Evolutionary conservation across 2,113 vertebrate species (phyloP).

Genomic region (Nothoprocta pentlandii): DNA sequence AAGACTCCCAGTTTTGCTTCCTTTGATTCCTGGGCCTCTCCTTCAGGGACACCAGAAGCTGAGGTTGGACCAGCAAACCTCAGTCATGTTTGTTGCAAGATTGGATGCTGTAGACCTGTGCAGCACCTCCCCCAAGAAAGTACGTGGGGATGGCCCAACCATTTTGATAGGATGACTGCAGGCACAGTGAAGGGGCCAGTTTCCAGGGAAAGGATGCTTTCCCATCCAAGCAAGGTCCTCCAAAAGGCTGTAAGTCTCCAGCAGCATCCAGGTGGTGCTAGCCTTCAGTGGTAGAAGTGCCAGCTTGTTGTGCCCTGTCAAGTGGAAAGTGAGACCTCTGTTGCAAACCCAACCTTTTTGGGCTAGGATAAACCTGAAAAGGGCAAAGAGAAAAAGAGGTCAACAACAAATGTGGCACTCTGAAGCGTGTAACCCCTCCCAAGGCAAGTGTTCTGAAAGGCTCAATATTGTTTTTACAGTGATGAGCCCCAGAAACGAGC

Average conservation of each 20-base stretch:
- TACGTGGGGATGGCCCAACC: neutral
- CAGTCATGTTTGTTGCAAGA: neutral
- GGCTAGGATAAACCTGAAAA: neutral
- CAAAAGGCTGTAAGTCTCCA: neutral
- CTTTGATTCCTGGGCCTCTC: neutral
- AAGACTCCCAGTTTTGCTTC: neutral
- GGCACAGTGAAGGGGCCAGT: neutral
- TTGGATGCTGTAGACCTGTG: neutral
- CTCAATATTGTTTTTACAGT: neutral
- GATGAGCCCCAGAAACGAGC: neutral
- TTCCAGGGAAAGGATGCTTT: neutral
- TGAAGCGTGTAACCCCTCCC: neutral
- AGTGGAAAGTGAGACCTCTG: neutral
- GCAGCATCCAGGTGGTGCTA: neutral
- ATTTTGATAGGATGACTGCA: neutral
- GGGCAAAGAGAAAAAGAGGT: neutral
- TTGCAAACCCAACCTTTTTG: neutral
- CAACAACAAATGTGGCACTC: neutral
- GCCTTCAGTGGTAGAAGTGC: neutral
- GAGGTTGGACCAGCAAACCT: neutral
- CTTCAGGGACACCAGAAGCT: neutral
- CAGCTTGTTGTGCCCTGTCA: neutral
- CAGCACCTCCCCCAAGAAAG: neutral
- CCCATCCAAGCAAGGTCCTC: neutral
- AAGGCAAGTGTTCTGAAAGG: neutral